phyloP scores from a whole-genome alignment of 2,113 vertebrate species.

The Halichoerus grypus region DNA sequence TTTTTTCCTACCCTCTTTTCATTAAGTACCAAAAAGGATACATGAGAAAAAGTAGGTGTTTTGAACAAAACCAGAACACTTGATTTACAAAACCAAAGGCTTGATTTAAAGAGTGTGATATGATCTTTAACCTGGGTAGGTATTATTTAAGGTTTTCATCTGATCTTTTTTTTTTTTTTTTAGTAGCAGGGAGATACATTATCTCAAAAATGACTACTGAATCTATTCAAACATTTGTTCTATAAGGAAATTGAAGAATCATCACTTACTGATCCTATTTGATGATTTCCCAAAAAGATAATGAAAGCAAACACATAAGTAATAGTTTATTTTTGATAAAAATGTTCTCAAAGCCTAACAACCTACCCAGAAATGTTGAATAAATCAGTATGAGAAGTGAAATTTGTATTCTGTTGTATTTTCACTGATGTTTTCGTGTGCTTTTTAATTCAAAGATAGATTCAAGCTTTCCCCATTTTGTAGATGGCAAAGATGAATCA shows the following conservation, averaged over 20 bases:
- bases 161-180: neutral
- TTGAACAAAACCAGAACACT: slow-evolving; percentile 14
- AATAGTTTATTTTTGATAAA: slow-evolving; percentile 22
- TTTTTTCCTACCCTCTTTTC: slow-evolving; percentile 31
- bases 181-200: neutral
- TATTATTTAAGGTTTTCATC: neutral
- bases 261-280: neutral
- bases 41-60: neutral
- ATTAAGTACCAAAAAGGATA: slow-evolving; percentile 35
- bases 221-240: neutral
- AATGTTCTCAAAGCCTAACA: neutral
- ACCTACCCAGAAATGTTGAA: neutral
- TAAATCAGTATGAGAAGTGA: neutral
- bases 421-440: neutral
- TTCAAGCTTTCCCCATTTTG: slow-evolving; percentile 77
- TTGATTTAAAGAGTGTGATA: slow-evolving; percentile 17
- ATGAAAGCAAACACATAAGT: neutral
- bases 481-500: slow-evolving; percentile 80
- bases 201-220: neutral
- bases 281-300: slow-evolving; percentile 21
- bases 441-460: neutral
- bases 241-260: neutral
- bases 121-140: neutral
- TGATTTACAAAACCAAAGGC: slow-evolving; percentile 11
- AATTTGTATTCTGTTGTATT: neutral